phyloP scores from a whole-genome alignment of 2,888 invertebrate species.

The Ecdyonurus torrentis region DNA sequence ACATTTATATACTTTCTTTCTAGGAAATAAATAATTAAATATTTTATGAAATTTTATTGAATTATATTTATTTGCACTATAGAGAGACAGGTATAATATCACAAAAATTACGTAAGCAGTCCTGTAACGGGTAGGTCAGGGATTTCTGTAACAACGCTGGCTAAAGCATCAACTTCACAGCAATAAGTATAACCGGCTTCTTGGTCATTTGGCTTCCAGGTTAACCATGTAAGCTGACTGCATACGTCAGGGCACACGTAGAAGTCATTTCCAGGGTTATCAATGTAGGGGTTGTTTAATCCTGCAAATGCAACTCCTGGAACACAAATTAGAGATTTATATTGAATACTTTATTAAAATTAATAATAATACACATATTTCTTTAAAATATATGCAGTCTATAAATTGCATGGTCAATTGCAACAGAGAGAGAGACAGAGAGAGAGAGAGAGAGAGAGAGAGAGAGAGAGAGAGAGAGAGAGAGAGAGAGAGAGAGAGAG shows the following conservation, averaged over 20 bases:
- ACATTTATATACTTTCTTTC: too few relatives aligned
- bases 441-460: neutral
- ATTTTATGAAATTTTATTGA: too few relatives aligned
- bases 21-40: too few relatives aligned
- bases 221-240: constrained; percentile 31
- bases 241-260: constrained; percentile 34
- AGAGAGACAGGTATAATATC: too few relatives aligned
- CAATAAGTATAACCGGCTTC: constrained; percentile 42
- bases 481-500: neutral
- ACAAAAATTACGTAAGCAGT: constrained; percentile 21
- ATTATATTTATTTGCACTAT: too few relatives aligned
- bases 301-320: neutral
- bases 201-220: constrained; percentile 34
- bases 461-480: neutral
- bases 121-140: constrained; percentile 33
- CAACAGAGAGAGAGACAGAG: neutral
- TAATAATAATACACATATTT: too few relatives aligned
- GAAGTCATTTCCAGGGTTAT: neutral
- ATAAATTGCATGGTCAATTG: too few relatives aligned
- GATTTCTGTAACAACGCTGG: constrained; percentile 32
- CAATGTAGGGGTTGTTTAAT: neutral
- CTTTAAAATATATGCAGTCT: too few relatives aligned
- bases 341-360: too few relatives aligned
- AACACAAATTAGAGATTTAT: too few relatives aligned
- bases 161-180: constrained; percentile 39